A percentile compares a stretch with the other conserved stretches of the same genome.
Conservation (phyloP, 2,797 vertebrate genomes). For the Cirrhinus molitorella region DNA sequence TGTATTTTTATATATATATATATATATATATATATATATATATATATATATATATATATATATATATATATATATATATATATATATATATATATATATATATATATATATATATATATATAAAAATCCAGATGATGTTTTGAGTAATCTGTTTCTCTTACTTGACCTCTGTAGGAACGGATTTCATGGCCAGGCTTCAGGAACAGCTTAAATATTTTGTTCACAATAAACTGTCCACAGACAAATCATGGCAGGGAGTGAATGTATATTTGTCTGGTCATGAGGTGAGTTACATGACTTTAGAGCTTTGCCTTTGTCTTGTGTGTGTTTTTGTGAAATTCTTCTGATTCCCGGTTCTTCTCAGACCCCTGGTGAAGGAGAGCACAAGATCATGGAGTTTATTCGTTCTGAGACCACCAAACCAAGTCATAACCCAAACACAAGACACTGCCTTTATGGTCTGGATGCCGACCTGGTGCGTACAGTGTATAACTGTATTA, state of each 20-base stretch:
- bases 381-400: conserved; percentile 99
- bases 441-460: conserved; percentile 97
- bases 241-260: conserved; percentile 93
- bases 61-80: too few species aligned
- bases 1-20: too few species aligned
- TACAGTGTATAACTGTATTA: too few species aligned
- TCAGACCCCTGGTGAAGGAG: conserved; percentile 97
- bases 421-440: conserved; percentile 91
- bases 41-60: too few species aligned
- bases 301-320: background rate
- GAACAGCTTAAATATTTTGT: conserved; percentile 98
- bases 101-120: too few species aligned
- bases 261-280: conserved; percentile 95
- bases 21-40: too few species aligned
- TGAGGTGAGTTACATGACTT: conserved; percentile 82
- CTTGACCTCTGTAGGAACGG: conserved; percentile 83
- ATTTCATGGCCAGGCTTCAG: conserved; percentile 96
- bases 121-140: too few species aligned
- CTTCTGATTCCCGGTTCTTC: background rate
- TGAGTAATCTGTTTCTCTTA: conserved; percentile 58
- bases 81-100: too few species aligned
- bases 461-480: conserved; percentile 98
- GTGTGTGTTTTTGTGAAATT: background rate
- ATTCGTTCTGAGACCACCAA: conserved; percentile 92
- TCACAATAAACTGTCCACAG: conserved; percentile 93